phyloP scores from a whole-genome alignment of 2,797 vertebrate genomes.

The Sebastolobus altivelis region DNA sequence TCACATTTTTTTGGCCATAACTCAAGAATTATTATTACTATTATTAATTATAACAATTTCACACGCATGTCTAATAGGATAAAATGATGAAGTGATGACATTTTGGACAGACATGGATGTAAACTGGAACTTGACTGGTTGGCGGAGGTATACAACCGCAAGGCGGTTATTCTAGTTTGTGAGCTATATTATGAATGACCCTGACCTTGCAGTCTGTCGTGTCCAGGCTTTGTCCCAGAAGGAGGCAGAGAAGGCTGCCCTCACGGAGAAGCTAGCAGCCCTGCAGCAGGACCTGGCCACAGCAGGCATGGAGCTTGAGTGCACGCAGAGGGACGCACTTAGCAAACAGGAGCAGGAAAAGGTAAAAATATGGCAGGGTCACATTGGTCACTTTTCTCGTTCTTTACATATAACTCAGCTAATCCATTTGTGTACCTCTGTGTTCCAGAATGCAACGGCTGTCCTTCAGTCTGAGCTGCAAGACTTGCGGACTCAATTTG shows the following conservation, averaged over 20 bases:
- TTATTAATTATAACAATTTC: no score
- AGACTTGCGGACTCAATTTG: constrained; percentile 80
- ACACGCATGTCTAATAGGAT: no score
- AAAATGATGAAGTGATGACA: no score
- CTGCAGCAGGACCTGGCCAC: constrained; percentile 78
- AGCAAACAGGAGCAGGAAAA: constrained; percentile 84
- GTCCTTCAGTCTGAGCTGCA: constrained; percentile 75
- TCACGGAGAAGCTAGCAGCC: constrained; percentile 78
- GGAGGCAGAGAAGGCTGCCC: constrained; percentile 82
- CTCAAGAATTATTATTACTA: no score
- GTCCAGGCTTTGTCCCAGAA: constrained; percentile 85
- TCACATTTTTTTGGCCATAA: no score
- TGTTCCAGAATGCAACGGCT: constrained; percentile 66
- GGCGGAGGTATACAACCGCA: no score
- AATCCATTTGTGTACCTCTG: neutral
- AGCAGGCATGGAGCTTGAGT: constrained; percentile 75
- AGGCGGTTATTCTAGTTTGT: neutral
- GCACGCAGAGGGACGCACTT: constrained; percentile 77
- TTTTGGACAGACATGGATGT: no score
- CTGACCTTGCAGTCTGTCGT: constrained; percentile 31
- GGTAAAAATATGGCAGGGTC: constrained; percentile 69
- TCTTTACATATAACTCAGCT: neutral
- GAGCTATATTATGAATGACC: neutral
- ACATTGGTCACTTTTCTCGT: neutral
- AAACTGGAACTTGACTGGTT: no score